Base-by-base conservation (phyloP, 2,888 invertebrate genomes). In the Heliconius ismenius region DNA sequence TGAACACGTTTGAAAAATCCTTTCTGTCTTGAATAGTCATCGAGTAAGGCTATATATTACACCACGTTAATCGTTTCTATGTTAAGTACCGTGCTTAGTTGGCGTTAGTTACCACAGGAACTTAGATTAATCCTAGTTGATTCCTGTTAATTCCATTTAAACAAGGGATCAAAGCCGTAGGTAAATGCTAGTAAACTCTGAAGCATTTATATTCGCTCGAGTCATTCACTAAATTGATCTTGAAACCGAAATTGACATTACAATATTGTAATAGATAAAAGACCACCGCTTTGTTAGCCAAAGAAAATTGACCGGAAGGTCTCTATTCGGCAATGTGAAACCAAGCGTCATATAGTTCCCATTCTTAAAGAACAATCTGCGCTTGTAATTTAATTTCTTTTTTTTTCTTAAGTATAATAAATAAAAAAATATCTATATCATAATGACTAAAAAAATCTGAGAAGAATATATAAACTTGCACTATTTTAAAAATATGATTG, bases 271-370 rank as follows among this genome's bases (percentile, higher is more conserved):
- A 79, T 80, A 80, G 80, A 76, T 76, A 77, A 75, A 76, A 78
- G 78, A 73, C 64, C 73, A 73, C 69, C 69, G 76, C 68, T 73
- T 76, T 78, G 76, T 80, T 79, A 73, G 75, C 43, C 78, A 76
- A 78, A 77, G 78, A 77, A 77, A 76, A 79, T 80, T 78, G 79
- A 73, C 80, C 80, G 81, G 80, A 81, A 78, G 76, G 32, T 36
- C 70, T 80, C 81, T 81, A 81, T 81, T 79, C 80, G 76, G 54
- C 77, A 76, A 73, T 79, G 81, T 77, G 81, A 81, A 80, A 75
- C 65, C 75, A 63, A 70, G 73, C 54, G 43, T 28, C 67, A 62
- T 60, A 32, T 60, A 75, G 80, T 81, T 81, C 80, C 78, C 80
- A 79, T 77, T 78, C 72, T 67, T 74, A 39, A 60, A 62, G 69